Conservation (phyloP, 1,140 invertebrate genomes). For the Aphaenogaster rudis region DNA sequence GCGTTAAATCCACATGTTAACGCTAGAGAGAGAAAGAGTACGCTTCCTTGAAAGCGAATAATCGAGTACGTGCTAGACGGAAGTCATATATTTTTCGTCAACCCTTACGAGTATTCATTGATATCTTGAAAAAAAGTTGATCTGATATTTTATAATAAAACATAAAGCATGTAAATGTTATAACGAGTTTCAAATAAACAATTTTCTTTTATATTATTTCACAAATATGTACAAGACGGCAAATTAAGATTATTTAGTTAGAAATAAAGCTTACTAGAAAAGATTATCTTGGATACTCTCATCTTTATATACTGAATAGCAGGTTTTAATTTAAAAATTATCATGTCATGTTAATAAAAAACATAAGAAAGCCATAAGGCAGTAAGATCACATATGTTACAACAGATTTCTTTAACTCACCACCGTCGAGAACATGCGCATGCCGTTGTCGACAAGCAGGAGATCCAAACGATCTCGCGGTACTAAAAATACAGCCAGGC, state of each 20-base stretch:
- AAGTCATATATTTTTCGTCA: conserved; percentile 26
- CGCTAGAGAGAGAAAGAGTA: background rate
- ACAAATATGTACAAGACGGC: background rate
- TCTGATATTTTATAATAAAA: conserved; percentile 18
- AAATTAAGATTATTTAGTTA: background rate
- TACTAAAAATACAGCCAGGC: conserved; percentile 49
- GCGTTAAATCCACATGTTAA: background rate
- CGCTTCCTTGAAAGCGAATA: background rate
- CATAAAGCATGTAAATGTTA: background rate
- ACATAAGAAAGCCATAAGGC: background rate
- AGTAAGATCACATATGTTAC: conserved; percentile 33
- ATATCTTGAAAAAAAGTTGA: background rate
- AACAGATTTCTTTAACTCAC: conserved; percentile 20
- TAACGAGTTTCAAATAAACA: background rate
- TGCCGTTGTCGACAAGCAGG: conserved; percentile 45
- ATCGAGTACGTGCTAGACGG: background rate
- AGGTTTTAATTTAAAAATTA: background rate
- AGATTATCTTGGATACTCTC: background rate
- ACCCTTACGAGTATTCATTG: background rate
- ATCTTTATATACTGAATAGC: background rate
- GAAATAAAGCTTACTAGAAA: background rate
- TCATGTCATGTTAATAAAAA: background rate
- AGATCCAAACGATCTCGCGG: conserved; percentile 53
- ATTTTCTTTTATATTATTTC: background rate
- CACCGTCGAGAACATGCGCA: conserved; percentile 23